phyloP scores from a whole-genome alignment of 2,888 invertebrate species.

The Chirona hameri region DNA sequence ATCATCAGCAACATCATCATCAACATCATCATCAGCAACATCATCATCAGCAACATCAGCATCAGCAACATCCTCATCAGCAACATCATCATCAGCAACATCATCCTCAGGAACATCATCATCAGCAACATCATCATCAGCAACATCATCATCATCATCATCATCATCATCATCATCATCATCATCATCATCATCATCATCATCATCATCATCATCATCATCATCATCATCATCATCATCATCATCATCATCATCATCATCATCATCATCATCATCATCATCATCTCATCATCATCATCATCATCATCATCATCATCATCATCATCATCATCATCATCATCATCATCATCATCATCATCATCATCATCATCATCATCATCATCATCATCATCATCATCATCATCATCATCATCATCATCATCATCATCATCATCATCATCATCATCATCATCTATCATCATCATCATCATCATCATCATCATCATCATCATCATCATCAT shows the following conservation, averaged over 20 bases:
- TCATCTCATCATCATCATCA: too few species aligned
- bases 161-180: conserved; percentile 22
- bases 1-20: too few species aligned
- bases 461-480: neutral
- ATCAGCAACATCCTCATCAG: too few species aligned
- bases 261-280: too few species aligned
- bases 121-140: too few species aligned
- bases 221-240: conserved; percentile 22
- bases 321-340: neutral
- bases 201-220: conserved; percentile 22
- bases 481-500: neutral
- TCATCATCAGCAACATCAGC: too few species aligned
- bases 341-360: neutral
- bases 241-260: conserved; percentile 22
- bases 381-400: neutral
- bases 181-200: conserved; percentile 22
- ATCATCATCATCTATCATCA: neutral
- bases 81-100: too few species aligned
- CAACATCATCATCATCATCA: conserved; percentile 22
- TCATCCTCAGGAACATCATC: too few species aligned
- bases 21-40: too few species aligned
- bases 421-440: too few species aligned
- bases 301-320: neutral
- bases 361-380: neutral
- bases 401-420: neutral